phyloP scores from a whole-genome alignment of 1,140 invertebrate genomes.

The Oscheius sp. region DNA sequence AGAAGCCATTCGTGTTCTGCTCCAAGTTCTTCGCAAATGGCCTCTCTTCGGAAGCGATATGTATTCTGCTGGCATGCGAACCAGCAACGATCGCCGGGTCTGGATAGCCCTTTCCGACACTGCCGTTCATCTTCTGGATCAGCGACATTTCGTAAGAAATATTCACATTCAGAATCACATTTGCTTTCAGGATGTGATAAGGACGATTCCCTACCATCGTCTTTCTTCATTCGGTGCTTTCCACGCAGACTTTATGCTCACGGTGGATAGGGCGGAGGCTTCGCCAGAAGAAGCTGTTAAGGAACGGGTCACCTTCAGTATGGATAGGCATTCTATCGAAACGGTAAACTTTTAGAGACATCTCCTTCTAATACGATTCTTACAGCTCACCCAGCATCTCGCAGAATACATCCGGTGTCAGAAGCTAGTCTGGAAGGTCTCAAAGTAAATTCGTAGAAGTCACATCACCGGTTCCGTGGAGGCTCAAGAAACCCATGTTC shows the following conservation, averaged over 20 bases:
- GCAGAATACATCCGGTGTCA: slow-evolving; percentile 55
- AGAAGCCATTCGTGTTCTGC: slow-evolving; percentile 48
- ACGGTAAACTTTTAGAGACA: slow-evolving; percentile 36
- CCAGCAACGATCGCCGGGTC: slow-evolving; percentile 36
- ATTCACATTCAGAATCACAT: slow-evolving; percentile 10
- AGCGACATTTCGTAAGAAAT: slow-evolving; percentile 44
- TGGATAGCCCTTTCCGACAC: slow-evolving; percentile 48
- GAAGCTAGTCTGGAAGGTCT: slow-evolving; percentile 52
- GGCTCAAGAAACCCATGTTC: background rate
- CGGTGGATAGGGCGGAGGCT: slow-evolving; percentile 38
- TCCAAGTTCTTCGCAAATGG: slow-evolving; percentile 49
- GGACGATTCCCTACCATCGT: slow-evolving; percentile 45
- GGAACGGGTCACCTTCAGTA: slow-evolving; percentile 49
- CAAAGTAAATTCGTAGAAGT: slow-evolving; percentile 19
- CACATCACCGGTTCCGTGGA: background rate
- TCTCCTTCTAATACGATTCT: background rate
- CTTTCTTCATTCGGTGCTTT: slow-evolving; percentile 51
- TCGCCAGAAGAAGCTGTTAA: slow-evolving; percentile 49
- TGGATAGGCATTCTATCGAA: slow-evolving; percentile 46
- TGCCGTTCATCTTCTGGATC: slow-evolving; percentile 45
- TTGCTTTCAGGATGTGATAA: slow-evolving; percentile 46
- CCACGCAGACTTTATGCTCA: slow-evolving; percentile 51
- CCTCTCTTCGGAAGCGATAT: slow-evolving; percentile 48
- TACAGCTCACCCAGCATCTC: slow-evolving; percentile 50
- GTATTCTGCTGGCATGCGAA: slow-evolving; percentile 41